These are phyloP conservation scores for Epizoanthus scotinus DNA, from an alignment of 92 coral and sea anemone genomes.

Conservation along the genomic window DNA sequence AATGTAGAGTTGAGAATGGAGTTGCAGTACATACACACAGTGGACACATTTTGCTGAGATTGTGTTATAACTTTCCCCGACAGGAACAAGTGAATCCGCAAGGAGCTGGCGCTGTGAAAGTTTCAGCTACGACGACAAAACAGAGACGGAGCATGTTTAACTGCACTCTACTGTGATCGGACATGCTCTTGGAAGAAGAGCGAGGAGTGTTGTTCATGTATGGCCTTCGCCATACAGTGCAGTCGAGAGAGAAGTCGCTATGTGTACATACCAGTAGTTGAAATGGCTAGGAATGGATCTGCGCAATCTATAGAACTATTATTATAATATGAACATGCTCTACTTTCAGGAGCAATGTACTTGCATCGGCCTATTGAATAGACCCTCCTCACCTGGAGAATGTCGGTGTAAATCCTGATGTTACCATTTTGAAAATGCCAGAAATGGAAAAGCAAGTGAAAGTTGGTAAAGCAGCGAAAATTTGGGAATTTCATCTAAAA, in stretches of 20 bases:
- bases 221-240: conserved; percentile 12
- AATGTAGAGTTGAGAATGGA: no score
- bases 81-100: conserved; percentile 87
- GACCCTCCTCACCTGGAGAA: no score
- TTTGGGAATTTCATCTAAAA: no score
- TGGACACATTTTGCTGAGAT: no score
- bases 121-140: conserved; percentile 36
- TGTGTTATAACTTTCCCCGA: conserved; percentile 1
- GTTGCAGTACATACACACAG: background rate
- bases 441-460: no score
- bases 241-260: background rate
- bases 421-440: no score
- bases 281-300: background rate
- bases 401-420: no score
- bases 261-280: background rate
- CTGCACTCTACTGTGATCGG: conserved; percentile 24
- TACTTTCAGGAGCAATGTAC: background rate
- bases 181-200: background rate
- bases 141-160: conserved; percentile 24
- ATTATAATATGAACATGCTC: background rate
- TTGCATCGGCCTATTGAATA: background rate
- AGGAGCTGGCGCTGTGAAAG: conserved; percentile 72
- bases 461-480: no score
- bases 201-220: conserved; percentile 1
- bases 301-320: background rate